These are phyloP conservation scores for Ochlodes sylvanus DNA, from an alignment of 2,888 invertebrate species.

Conservation along the genomic window DNA sequence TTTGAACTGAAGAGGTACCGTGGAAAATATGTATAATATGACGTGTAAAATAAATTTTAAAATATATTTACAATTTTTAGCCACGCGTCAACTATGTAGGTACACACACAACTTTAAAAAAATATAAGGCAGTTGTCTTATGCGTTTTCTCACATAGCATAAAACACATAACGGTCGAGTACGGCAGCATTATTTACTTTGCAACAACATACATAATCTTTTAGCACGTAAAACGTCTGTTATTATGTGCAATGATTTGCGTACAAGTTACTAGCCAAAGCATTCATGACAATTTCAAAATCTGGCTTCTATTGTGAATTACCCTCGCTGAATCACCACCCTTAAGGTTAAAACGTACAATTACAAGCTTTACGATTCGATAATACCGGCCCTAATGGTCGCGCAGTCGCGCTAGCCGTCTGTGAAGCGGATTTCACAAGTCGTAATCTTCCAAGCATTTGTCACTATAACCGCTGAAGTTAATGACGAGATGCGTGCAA, in stretches of 20 bases:
- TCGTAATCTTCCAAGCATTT: constrained; percentile 32
- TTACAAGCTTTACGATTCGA: constrained; percentile 1
- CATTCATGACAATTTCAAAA: not conserved
- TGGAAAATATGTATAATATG: no score
- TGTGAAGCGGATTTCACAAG: constrained; percentile 27
- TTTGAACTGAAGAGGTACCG: no score
- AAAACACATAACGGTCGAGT: not conserved
- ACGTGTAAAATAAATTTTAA: no score
- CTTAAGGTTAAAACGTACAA: constrained; percentile 11
- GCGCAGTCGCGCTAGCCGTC: not conserved
- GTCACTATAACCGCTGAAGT: constrained; percentile 16
- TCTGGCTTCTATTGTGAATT: not conserved
- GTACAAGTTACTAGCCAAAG: not conserved
- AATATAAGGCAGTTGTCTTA: no score
- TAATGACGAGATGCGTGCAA: constrained; percentile 36
- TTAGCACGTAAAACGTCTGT: not conserved
- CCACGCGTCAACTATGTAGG: no score
- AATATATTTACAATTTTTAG: no score
- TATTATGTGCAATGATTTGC: not conserved
- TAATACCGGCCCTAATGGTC: constrained; percentile 27
- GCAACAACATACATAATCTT: not conserved
- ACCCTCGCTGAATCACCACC: constrained; percentile 7
- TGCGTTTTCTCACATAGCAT: not conserved
- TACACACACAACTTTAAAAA: no score
- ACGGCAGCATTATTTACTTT: not conserved